Conservation (phyloP, 2,888 invertebrate genomes). For the Leucozona laternaria region DNA sequence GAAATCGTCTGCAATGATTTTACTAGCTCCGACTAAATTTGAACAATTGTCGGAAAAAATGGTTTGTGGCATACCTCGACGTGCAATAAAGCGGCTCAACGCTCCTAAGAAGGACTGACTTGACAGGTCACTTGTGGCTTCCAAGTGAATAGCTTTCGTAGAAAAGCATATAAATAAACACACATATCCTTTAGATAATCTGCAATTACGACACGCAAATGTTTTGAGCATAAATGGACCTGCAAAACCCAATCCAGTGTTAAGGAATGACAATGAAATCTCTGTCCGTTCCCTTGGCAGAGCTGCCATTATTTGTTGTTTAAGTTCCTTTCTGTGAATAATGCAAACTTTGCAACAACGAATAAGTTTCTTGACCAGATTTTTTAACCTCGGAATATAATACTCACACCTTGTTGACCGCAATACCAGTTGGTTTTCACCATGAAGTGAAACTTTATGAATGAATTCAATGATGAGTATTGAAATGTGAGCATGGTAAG, state of each 20-base stretch:
- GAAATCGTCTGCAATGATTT: conserved; percentile 12
- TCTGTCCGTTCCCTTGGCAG: conserved; percentile 4
- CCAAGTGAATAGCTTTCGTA: conserved; percentile 42
- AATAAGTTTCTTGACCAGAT: conserved; percentile 15
- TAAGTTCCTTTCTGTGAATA: conserved; percentile 2
- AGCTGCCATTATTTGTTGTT: conserved; percentile 15
- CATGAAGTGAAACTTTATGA: conserved; percentile 30
- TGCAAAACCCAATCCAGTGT: conserved; percentile 3
- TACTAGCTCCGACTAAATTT: conserved; percentile 41
- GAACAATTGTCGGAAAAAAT: conserved; percentile 44
- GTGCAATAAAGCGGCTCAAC: conserved; percentile 23
- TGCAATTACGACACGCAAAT: not conserved
- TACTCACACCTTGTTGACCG: conserved; percentile 19
- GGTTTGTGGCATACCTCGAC: conserved; percentile 20
- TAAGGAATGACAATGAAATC: not conserved
- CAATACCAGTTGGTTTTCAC: conserved; percentile 9
- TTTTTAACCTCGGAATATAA: conserved; percentile 20
- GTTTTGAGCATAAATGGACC: conserved; percentile 7
- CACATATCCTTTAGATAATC: conserved; percentile 13
- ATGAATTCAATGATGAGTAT: conserved; percentile 9
- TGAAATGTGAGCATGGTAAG: conserved; percentile 15
- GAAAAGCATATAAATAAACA: conserved; percentile 30
- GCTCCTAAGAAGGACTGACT: conserved; percentile 40
- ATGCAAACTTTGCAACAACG: not conserved
- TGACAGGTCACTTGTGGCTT: conserved; percentile 32